phyloP scores from a whole-genome alignment of 2,888 invertebrate species.

The Hyppa rectilinea region DNA sequence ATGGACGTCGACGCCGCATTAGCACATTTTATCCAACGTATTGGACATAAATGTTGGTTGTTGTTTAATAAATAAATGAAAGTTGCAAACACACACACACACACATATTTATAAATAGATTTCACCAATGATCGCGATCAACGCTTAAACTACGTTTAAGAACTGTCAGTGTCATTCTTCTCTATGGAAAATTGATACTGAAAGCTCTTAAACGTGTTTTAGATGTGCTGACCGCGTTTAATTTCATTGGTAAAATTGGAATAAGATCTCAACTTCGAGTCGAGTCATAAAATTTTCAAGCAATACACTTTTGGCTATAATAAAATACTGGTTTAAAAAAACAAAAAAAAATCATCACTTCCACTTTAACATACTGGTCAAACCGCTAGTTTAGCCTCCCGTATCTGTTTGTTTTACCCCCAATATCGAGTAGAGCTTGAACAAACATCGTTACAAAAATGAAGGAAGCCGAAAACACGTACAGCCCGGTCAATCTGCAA shows the following conservation, averaged over 20 bases:
- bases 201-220: too few species aligned
- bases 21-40: neutral
- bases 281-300: neutral
- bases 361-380: conserved; percentile 23
- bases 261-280: too few species aligned
- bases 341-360: neutral
- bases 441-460: conserved; percentile 69
- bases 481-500: conserved; percentile 63
- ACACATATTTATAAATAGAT: too few species aligned
- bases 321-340: neutral
- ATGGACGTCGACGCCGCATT: neutral
- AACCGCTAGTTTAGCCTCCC: conserved; percentile 45
- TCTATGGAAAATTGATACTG: too few species aligned
- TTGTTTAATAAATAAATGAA: neutral
- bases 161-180: too few species aligned
- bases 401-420: conserved; percentile 60
- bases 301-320: neutral
- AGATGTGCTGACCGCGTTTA: too few species aligned
- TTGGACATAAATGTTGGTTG: neutral
- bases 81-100: too few species aligned
- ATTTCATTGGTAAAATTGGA: too few species aligned
- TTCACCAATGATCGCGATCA: too few species aligned
- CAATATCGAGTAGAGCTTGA: conserved; percentile 61
- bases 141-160: too few species aligned
- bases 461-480: conserved; percentile 67